These are phyloP conservation scores for Galleria mellonella DNA, from an alignment of 1,140 invertebrate genomes.

Conservation along the genomic window DNA sequence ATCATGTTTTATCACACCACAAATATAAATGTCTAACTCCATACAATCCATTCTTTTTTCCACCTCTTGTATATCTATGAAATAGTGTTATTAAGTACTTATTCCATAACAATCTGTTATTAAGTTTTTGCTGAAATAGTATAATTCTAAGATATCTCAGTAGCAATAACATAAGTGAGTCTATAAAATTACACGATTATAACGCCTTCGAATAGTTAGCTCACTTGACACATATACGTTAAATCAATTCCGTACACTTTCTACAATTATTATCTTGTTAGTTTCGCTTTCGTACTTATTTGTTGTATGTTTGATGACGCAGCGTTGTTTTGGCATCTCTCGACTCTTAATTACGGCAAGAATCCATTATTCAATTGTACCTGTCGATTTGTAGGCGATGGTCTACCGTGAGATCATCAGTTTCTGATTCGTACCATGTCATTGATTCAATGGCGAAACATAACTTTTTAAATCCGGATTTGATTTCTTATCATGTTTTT, in stretches of 20 bases:
- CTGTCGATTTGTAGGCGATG: not conserved
- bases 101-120: too few species aligned
- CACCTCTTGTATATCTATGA: too few species aligned
- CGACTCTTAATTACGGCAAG: not conserved
- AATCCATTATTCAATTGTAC: conserved; percentile 1
- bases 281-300: conserved; percentile 49
- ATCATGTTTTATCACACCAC: too few species aligned
- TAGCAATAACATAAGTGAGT: too few species aligned
- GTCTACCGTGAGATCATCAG: conserved; percentile 2
- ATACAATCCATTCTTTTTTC: too few species aligned
- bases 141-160: not conserved
- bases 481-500: too few species aligned
- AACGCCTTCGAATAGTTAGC: not conserved
- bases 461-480: too few species aligned
- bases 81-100: too few species aligned
- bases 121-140: too few species aligned
- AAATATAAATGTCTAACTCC: too few species aligned
- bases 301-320: conserved; percentile 22
- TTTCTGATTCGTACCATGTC: conserved; percentile 3
- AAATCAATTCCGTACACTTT: conserved; percentile 58
- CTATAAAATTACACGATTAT: too few species aligned
- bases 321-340: conserved; percentile 7
- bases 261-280: conserved; percentile 47
- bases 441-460: not conserved
- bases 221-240: conserved; percentile 14